Evolutionary conservation across 2,797 vertebrate species (phyloP).

Genomic region (Varecia variegata): DNA sequence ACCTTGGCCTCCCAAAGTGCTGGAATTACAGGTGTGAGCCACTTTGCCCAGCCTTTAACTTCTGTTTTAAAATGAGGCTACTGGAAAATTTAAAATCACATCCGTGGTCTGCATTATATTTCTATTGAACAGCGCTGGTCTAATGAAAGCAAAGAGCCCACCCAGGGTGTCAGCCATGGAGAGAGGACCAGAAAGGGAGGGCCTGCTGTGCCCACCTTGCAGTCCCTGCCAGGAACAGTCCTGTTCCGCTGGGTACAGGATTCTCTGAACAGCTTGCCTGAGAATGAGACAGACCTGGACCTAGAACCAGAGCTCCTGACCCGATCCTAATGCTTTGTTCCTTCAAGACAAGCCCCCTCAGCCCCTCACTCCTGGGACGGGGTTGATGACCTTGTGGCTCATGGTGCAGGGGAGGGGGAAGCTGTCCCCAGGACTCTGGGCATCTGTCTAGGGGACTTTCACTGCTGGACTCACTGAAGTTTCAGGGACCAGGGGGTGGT

Average conservation of each 20-base stretch:
- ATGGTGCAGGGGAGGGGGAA: no score
- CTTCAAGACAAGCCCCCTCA: background rate
- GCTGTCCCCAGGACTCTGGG: background rate
- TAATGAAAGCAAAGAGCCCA: background rate
- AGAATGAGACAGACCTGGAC: background rate
- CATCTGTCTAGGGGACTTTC: background rate
- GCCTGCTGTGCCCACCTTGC: background rate
- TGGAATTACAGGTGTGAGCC: background rate
- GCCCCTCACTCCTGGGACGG: background rate
- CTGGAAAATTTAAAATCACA: background rate
- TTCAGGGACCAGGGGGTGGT: background rate
- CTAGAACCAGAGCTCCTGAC: background rate
- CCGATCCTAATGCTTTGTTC: background rate
- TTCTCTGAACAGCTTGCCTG: background rate
- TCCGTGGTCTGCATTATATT: background rate
- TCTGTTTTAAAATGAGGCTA: background rate
- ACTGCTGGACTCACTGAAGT: background rate
- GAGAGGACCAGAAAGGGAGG: background rate
- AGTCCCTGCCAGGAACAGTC: background rate
- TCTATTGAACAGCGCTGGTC: background rate
- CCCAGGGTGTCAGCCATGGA: background rate
- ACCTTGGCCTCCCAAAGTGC: background rate
- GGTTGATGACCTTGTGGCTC: background rate
- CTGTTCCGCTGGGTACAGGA: background rate
- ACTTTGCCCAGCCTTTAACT: background rate